phyloP scores from a whole-genome alignment of 2,797 vertebrate genomes.

The Diplodus sargus region DNA sequence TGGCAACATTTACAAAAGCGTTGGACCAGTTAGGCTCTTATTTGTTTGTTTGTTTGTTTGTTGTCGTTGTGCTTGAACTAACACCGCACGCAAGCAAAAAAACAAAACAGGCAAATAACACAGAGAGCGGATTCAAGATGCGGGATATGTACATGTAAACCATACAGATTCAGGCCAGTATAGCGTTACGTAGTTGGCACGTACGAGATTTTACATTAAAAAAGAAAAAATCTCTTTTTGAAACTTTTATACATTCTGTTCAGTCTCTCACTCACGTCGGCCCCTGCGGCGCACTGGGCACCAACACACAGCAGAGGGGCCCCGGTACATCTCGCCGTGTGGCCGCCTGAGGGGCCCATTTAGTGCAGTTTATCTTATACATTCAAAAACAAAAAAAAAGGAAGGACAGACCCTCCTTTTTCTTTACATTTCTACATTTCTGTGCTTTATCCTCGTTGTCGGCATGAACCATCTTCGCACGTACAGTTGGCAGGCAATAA shows the following conservation, averaged over 20 bases:
- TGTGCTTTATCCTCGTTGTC: not conserved
- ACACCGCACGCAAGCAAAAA: slow-evolving; percentile 35
- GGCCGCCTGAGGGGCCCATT: slow-evolving; percentile 7
- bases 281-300: slow-evolving; percentile 30
- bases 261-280: slow-evolving; percentile 28
- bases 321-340: slow-evolving; percentile 18
- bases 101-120: slow-evolving; percentile 4
- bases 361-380: slow-evolving; percentile 40
- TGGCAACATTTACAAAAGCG: slow-evolving; percentile 50
- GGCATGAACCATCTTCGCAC: slow-evolving; percentile 19
- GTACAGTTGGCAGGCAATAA: slow-evolving; percentile 17
- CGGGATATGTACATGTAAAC: slow-evolving; percentile 79
- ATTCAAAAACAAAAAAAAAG: slow-evolving; percentile 19
- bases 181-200: slow-evolving; percentile 84
- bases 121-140: slow-evolving; percentile 41
- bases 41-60: slow-evolving; percentile 37
- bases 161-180: slow-evolving; percentile 64
- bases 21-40: slow-evolving; percentile 40
- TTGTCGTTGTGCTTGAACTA: slow-evolving; percentile 39
- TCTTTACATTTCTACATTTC: not conserved
- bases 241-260: slow-evolving; percentile 71
- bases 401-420: not conserved
- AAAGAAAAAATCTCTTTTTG: slow-evolving; percentile 35
- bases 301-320: slow-evolving; percentile 22
- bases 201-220: slow-evolving; percentile 64